These are phyloP conservation scores for Drosophila cognata DNA, from an alignment of 2,888 invertebrate genomes.

Conservation along the genomic window DNA sequence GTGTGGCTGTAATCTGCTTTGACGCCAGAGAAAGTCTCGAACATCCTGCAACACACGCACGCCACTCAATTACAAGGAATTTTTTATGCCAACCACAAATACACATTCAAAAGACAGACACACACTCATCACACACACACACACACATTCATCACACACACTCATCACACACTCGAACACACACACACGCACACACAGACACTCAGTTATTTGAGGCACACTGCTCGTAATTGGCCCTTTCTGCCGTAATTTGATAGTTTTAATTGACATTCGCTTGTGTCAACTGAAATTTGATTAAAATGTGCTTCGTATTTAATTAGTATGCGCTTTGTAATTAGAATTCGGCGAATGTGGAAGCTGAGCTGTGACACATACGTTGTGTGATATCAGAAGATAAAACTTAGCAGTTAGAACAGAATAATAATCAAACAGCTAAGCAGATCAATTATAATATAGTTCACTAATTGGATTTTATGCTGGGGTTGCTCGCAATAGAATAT, in stretches of 20 bases:
- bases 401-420: no score
- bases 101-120: slow-evolving; percentile 31
- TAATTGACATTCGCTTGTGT: slow-evolving; percentile 65
- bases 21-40: slow-evolving; percentile 58
- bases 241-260: slow-evolving; percentile 75
- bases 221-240: slow-evolving; percentile 61
- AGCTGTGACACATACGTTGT: not conserved
- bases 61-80: slow-evolving; percentile 56
- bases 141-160: not conserved
- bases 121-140: slow-evolving; percentile 4
- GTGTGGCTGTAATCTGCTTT: slow-evolving; percentile 30
- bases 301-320: slow-evolving; percentile 55
- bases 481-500: no score
- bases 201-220: slow-evolving; percentile 39
- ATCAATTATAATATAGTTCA: not conserved
- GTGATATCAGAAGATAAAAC: no score
- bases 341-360: slow-evolving; percentile 3
- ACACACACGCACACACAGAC: slow-evolving; percentile 1
- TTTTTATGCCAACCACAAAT: slow-evolving; percentile 66
- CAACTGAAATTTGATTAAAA: slow-evolving; percentile 68
- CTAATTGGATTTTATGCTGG: not conserved
- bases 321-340: slow-evolving; percentile 32
- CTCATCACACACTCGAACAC: slow-evolving; percentile 14
- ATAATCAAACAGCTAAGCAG: not conserved
- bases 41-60: slow-evolving; percentile 59